Percentiles rank a stretch among this genome's conserved stretches.
These are phyloP conservation scores for Nowickia ferox DNA, from an alignment of 2,888 invertebrate species.

Conservation along the genomic window DNA sequence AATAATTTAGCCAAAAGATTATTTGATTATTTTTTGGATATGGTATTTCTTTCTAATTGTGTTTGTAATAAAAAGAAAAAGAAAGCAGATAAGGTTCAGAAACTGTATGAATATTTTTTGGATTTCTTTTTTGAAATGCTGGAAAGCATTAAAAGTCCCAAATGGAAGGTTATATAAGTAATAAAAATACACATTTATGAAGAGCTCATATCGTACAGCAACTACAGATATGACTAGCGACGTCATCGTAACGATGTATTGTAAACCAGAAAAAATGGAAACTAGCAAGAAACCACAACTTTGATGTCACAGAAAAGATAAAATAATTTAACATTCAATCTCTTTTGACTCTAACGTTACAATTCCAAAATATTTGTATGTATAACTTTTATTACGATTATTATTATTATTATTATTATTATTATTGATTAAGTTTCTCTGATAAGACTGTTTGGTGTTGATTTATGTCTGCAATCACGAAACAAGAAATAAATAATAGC, in stretches of 20 bases:
- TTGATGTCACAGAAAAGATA: slow-evolving; percentile 13
- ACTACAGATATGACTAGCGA: slow-evolving; percentile 10
- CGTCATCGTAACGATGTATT: slow-evolving; percentile 16
- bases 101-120: slow-evolving; percentile 7
- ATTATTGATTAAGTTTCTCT: slow-evolving; percentile 31
- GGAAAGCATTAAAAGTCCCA: neutral
- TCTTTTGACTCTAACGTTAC: neutral
- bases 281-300: slow-evolving; percentile 26
- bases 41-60: slow-evolving; percentile 19
- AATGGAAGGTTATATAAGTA: slow-evolving; percentile 3
- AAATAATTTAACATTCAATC: slow-evolving; percentile 18
- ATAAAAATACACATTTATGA: slow-evolving; percentile 19
- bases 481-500: slow-evolving; percentile 24
- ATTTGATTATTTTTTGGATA: neutral
- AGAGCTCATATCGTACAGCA: slow-evolving; percentile 20
- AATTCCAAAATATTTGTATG: neutral
- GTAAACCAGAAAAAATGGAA: slow-evolving; percentile 19
- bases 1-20: slow-evolving; percentile 43
- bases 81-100: neutral
- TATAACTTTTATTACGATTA: slow-evolving; percentile 11
- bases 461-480: slow-evolving; percentile 41
- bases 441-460: slow-evolving; percentile 51
- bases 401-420: slow-evolving; percentile 37
- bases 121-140: slow-evolving; percentile 5
- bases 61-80: slow-evolving; percentile 10